Percentiles rank a stretch among this genome's conserved stretches.
Conservation (phyloP, 2,797 vertebrate species). For the Semotilus atromaculatus region DNA sequence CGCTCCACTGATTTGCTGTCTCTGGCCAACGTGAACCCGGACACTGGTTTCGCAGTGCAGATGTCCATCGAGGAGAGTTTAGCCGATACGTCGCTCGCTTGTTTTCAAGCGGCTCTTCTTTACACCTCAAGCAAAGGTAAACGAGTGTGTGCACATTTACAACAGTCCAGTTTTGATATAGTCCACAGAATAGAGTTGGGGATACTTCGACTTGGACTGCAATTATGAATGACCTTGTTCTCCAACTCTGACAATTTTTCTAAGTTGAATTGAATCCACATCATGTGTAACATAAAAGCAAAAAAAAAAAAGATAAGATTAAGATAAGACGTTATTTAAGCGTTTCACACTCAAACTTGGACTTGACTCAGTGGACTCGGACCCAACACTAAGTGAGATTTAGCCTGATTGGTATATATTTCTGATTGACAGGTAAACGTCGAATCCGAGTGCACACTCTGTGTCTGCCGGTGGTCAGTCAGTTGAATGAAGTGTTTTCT, state of each 20-base stretch:
- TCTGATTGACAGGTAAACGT: conserved; percentile 84
- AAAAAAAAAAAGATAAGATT: background rate
- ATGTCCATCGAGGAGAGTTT: conserved; percentile 96
- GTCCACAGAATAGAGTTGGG: background rate
- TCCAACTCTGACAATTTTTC: background rate
- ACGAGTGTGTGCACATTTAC: background rate
- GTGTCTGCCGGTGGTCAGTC: conserved; percentile 93
- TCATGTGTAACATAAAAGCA: too few relatives aligned
- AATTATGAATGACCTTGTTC: background rate
- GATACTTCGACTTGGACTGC: background rate
- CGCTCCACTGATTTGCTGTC: conserved; percentile 96
- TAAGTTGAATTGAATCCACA: background rate
- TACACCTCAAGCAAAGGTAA: conserved; percentile 88
- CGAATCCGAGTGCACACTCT: conserved; percentile 95
- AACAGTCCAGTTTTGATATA: too few relatives aligned
- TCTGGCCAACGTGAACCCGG: conserved; percentile 96
- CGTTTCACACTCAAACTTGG: background rate
- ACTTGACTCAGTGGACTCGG: background rate
- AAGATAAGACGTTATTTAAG: background rate
- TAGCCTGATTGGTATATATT: background rate
- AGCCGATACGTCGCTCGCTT: conserved; percentile 91
- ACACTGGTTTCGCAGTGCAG: conserved; percentile 96
- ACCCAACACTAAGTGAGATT: background rate
- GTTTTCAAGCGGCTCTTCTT: conserved; percentile 95
- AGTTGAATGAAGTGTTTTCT: conserved; percentile 90